Conservation (phyloP, 2,113 vertebrate species). For the Chaetodon trifascialis region DNA sequence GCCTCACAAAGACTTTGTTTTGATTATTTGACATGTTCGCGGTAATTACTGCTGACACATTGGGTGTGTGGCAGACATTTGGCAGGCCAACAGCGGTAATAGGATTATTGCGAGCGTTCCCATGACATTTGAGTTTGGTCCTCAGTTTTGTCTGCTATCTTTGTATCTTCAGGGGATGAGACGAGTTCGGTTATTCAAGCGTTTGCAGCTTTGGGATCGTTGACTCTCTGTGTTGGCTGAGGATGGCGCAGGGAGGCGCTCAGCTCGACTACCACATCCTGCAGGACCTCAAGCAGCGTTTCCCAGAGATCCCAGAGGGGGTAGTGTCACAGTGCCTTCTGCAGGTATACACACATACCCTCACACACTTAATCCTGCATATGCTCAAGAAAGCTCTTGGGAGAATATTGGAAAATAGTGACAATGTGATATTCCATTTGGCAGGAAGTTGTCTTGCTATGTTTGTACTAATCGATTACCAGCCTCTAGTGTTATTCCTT, state of each 20-base stretch:
- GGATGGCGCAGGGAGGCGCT: slow-evolving; percentile 96
- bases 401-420: neutral
- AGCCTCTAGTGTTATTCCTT: neutral
- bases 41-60: slow-evolving; percentile 59
- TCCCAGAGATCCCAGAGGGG: slow-evolving; percentile 97
- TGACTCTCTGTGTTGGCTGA: slow-evolving; percentile 88
- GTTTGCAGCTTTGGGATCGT: slow-evolving; percentile 87
- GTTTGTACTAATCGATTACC: neutral
- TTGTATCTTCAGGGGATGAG: slow-evolving; percentile 87
- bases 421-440: neutral
- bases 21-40: neutral
- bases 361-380: neutral
- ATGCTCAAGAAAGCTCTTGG: neutral
- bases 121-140: neutral
- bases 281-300: slow-evolving; percentile 97
- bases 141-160: slow-evolving; percentile 8
- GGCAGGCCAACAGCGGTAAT: slow-evolving; percentile 6
- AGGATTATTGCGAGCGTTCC: neutral
- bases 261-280: slow-evolving; percentile 95
- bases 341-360: slow-evolving; percentile 85
- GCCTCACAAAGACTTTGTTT: neutral
- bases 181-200: slow-evolving; percentile 86
- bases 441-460: neutral
- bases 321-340: slow-evolving; percentile 98
- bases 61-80: slow-evolving; percentile 37